These are phyloP conservation scores for Geococcyx californianus DNA, from an alignment of 2,113 vertebrate species.

Conservation along the genomic window DNA sequence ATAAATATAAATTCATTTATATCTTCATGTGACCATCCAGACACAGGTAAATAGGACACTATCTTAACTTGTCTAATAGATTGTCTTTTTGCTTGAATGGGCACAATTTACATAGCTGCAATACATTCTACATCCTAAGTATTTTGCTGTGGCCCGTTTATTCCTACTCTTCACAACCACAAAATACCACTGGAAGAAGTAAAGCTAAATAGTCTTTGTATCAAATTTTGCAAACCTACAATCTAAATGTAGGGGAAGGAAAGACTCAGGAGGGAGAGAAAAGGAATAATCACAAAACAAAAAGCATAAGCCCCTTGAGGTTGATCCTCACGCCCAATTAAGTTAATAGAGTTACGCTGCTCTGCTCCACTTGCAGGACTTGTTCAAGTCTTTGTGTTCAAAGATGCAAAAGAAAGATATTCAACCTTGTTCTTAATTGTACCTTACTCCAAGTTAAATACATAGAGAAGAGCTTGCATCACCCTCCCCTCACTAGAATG, in stretches of 20 bases:
- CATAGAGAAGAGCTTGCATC: not conserved
- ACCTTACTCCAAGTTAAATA: not conserved
- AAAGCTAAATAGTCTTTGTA: not conserved
- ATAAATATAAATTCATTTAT: not conserved
- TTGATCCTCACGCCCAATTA: not conserved
- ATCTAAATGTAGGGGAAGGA: not conserved
- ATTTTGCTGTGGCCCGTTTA: not conserved
- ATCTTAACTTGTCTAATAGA: not conserved
- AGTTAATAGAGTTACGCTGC: not conserved
- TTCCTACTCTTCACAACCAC: not conserved
- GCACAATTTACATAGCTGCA: not conserved
- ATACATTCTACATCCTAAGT: not conserved
- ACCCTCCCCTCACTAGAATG: not conserved
- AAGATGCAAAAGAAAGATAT: not conserved
- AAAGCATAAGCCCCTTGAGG: not conserved
- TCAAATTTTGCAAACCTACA: not conserved
- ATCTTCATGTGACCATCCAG: not conserved
- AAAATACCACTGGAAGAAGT: not conserved
- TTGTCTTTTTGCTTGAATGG: not conserved
- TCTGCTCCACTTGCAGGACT: not conserved
- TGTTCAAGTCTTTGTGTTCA: not conserved
- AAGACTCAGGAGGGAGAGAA: not conserved
- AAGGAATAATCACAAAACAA: not conserved
- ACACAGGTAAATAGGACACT: not conserved
- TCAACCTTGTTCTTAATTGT: not conserved